phyloP scores from a whole-genome alignment of 2,888 invertebrate species.

The Pseudolycoriella hygida region DNA sequence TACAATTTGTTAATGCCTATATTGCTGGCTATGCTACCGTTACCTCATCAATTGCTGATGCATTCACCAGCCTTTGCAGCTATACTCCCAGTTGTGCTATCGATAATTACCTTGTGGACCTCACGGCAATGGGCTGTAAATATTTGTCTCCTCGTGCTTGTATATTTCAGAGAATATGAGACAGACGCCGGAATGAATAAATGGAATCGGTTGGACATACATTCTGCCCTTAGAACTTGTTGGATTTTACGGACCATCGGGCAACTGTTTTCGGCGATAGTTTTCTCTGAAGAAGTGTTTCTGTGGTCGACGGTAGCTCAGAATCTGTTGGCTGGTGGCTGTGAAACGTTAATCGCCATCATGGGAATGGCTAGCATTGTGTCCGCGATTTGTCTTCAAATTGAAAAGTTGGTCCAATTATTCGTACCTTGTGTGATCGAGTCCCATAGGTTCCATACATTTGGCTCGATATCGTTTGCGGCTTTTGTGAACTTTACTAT shows the following conservation, averaged over 20 bases:
- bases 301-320: conserved; percentile 27
- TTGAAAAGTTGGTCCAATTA: conserved; percentile 79
- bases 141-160: conserved; percentile 52
- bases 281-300: conserved; percentile 17
- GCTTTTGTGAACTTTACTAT: conserved; percentile 81
- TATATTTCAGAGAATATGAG: conserved; percentile 52
- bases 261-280: conserved; percentile 26
- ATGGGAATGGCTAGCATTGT: conserved; percentile 86
- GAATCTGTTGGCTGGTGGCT: conserved; percentile 66
- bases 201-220: conserved; percentile 78
- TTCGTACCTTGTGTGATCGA: conserved; percentile 69
- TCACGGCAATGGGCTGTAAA: conserved; percentile 50
- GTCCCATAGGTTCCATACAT: conserved; percentile 76
- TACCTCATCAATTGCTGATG: conserved; percentile 43
- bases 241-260: conserved; percentile 48
- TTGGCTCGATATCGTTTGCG: conserved; percentile 87
- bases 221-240: conserved; percentile 72
- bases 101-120: conserved; percentile 57
- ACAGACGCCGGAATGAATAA: conserved; percentile 73
- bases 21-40: conserved; percentile 44
- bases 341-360: conserved; percentile 79
- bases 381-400: conserved; percentile 75
- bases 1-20: conserved; percentile 56
- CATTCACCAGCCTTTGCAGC: conserved; percentile 57
- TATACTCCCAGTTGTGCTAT: conserved; percentile 50